Evolutionary conservation across 2,113 vertebrate species (phyloP), one percentile per base, ranked within the genome.

Genomic region (Lanius collurio): DNA sequence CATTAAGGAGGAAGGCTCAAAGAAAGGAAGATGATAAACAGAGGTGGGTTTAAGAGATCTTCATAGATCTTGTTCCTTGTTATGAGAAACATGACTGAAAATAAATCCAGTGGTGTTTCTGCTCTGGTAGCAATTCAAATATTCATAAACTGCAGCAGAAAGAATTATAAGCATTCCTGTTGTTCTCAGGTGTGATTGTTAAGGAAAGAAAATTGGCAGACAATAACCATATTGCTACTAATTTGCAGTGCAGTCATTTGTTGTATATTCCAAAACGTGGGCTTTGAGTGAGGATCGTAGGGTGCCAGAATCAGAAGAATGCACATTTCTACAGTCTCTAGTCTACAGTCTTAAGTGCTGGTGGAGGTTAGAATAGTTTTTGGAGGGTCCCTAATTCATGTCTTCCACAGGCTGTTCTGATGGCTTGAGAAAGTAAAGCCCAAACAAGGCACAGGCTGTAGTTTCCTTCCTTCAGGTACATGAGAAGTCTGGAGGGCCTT

Each of bases 1-100:
- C 94, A 4, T 60, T 99, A n/a, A 97, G 96, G 71, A 98, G 97
- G 11, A 97, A 97, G 70, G 97, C 96, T 19, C 94, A 97, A 55
- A 95, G 63, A 46, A 92, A 79, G 63, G 68, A 83, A 83, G 83
- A 92, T 13, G 83, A 95, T 83, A 13, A 91, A 18, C 96, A 96
- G 82, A 98, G 97, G 98, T 98, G 84, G 7, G 97, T 92, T 60
- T 85, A 39, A 64, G 46, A 74, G 70, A 33, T 82, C 11, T 78
- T 53, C 24, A 27, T 49, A 55, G 37, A 11, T 50, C 6, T 5
- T 57, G 20, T 24, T 75, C 19, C 21, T 80, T 52, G 7, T 24
- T 80, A 22, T n/a, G 28, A 90, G 52, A 56, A 80, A 86, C 30
- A 15, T 44, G 64, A 11, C 44, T 13, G 9, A 44, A 70, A 59